phyloP scores from a whole-genome alignment of 2,888 invertebrate species.

The Alcis repandata region DNA sequence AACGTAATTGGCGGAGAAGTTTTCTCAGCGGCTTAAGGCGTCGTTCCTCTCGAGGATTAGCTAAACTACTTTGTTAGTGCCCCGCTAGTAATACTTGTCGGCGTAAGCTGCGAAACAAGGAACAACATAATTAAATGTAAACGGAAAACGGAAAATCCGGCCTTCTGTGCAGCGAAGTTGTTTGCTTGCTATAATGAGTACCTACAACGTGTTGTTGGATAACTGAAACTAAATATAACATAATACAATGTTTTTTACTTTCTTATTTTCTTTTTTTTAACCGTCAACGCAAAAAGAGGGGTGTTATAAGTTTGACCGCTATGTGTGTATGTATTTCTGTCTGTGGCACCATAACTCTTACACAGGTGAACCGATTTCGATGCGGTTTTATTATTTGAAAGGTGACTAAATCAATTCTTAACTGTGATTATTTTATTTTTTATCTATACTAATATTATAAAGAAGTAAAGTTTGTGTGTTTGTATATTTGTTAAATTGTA shows the following conservation, averaged over 20 bases:
- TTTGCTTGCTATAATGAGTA: slow-evolving; percentile 1
- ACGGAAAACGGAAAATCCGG: slow-evolving; percentile 29
- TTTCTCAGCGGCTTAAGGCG: slow-evolving; percentile 59
- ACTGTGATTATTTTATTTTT: no score
- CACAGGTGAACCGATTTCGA: no score
- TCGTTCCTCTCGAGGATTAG: slow-evolving; percentile 57
- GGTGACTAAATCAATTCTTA: no score
- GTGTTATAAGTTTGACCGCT: no score
- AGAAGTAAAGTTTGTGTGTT: no score
- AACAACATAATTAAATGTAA: slow-evolving; percentile 44
- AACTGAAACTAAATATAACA: not conserved
- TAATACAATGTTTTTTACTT: not conserved
- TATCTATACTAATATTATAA: no score
- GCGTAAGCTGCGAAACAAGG: slow-evolving; percentile 39
- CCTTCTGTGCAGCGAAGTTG: slow-evolving; percentile 6
- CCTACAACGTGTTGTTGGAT: not conserved
- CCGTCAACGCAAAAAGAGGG: no score
- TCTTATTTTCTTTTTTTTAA: no score
- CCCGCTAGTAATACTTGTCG: slow-evolving; percentile 50
- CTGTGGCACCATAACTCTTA: no score
- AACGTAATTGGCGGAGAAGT: slow-evolving; percentile 55
- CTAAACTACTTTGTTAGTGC: slow-evolving; percentile 58
- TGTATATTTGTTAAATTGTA: no score
- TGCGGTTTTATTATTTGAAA: no score
- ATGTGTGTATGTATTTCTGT: no score